Evolutionary conservation across 2,113 vertebrate species (phyloP).

Genomic region (Martes martes): DNA sequence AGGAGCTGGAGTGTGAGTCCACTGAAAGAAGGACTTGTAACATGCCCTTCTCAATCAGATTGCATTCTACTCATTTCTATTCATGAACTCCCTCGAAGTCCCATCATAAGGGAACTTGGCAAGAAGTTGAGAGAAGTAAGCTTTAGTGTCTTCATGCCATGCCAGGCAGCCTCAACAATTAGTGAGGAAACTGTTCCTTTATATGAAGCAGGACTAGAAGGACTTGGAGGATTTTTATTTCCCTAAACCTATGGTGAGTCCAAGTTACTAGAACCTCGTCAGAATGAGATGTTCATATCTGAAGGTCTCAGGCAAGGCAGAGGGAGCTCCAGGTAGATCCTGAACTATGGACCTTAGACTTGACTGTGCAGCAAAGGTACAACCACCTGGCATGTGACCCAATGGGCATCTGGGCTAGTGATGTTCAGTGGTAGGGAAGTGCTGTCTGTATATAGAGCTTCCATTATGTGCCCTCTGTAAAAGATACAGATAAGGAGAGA

Average conservation of each 20-base stretch:
- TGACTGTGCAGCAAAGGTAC: neutral
- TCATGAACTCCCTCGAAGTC: neutral
- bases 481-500: neutral
- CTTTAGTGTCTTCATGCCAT: neutral
- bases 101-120: neutral
- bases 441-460: accelerated
- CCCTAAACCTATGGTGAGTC: neutral
- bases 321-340: neutral
- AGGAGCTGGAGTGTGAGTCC: neutral
- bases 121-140: neutral
- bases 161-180: neutral
- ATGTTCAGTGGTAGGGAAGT: neutral
- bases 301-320: neutral
- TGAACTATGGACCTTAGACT: neutral
- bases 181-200: neutral
- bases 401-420: neutral
- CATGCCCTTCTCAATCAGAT: neutral
- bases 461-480: neutral
- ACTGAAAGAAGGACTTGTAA: neutral
- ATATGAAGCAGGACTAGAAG: neutral
- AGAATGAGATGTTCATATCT: neutral
- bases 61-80: neutral
- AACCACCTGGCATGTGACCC: too few relatives aligned
- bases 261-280: neutral
- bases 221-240: neutral